Percentiles rank a stretch among this genome's conserved stretches.
phyloP scores from a whole-genome alignment of 1,140 invertebrate genomes.

The Parapsyche elsis region DNA sequence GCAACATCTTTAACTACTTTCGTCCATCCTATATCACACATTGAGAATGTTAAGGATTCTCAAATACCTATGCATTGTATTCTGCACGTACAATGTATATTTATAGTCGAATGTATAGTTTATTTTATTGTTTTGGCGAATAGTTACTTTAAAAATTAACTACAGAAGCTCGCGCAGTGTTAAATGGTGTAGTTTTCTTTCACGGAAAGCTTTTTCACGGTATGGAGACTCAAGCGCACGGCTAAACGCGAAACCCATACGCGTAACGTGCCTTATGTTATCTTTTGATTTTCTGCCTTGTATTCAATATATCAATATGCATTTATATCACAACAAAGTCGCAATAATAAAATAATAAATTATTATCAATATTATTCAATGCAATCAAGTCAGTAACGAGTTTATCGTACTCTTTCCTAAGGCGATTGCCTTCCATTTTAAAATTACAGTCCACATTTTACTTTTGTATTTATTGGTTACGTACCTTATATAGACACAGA shows the following conservation, averaged over 20 bases:
- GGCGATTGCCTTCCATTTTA: slow-evolving; percentile 33
- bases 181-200: background rate
- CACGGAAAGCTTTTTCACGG: background rate
- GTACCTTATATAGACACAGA: background rate
- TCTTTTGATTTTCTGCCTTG: background rate
- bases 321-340: slow-evolving; percentile 23
- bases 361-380: slow-evolving; percentile 43
- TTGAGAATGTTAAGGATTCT: too few species aligned
- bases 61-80: too few species aligned
- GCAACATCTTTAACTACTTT: slow-evolving; percentile 21
- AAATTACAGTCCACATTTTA: background rate
- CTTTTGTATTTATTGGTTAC: slow-evolving; percentile 5
- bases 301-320: slow-evolving; percentile 17
- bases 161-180: background rate
- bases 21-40: background rate
- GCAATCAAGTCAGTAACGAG: slow-evolving; percentile 38
- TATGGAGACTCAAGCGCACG: background rate
- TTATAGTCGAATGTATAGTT: background rate
- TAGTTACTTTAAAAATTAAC: too few species aligned
- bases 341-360: slow-evolving; percentile 18
- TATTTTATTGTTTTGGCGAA: too few species aligned
- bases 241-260: background rate
- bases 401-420: slow-evolving; percentile 40
- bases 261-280: too few species aligned
- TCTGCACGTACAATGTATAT: background rate